Conservation (phyloP, 1,140 invertebrate genomes). For the Caenorhabditis remanei region DNA sequence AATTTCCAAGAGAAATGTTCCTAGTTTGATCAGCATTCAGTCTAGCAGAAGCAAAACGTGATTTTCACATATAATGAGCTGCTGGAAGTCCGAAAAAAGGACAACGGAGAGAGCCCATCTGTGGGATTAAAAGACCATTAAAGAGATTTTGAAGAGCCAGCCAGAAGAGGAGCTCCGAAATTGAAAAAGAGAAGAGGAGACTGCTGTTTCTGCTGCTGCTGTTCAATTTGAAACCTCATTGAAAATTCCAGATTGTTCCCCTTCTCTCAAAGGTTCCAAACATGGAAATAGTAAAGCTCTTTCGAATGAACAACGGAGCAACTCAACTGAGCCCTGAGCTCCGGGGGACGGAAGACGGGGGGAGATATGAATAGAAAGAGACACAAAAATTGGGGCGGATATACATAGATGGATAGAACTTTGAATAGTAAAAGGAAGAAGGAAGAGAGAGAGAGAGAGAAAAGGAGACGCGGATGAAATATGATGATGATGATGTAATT, state of each 20-base stretch:
- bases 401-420: neutral
- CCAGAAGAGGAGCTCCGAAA: neutral
- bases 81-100: neutral
- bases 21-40: no score
- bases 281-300: slow-evolving; percentile 52
- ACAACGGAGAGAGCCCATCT: neutral
- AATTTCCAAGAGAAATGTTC: no score
- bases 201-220: neutral
- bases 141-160: no score
- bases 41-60: no score
- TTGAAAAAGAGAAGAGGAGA: neutral
- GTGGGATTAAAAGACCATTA: neutral
- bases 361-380: neutral
- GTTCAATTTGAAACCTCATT: neutral
- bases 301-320: neutral
- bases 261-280: neutral
- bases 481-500: slow-evolving; percentile 39
- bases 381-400: neutral
- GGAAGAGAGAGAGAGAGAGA: neutral
- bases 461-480: neutral
- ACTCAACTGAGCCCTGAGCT: neutral
- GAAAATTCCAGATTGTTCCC: slow-evolving; percentile 34
- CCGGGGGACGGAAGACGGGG: neutral
- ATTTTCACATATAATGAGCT: neutral
- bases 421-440: neutral